These are phyloP conservation scores for Hippocampus guttulatus DNA, from an alignment of 2,113 vertebrate genomes.

Conservation along the genomic window DNA sequence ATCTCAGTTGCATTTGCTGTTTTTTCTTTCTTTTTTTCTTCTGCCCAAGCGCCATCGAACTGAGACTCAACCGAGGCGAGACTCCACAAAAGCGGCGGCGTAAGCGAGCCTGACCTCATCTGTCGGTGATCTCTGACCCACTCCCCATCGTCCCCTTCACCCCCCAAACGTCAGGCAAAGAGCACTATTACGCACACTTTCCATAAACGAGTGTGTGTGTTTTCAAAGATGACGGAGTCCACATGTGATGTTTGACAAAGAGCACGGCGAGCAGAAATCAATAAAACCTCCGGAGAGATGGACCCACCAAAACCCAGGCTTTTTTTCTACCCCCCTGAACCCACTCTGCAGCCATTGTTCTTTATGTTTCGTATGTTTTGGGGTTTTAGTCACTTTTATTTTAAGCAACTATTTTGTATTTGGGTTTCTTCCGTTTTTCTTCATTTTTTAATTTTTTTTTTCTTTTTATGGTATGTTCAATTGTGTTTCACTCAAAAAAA, in stretches of 20 bases:
- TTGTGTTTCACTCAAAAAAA: background rate
- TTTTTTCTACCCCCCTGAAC: background rate
- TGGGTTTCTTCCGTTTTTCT: conserved; percentile 12
- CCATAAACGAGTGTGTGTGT: conserved; percentile 81
- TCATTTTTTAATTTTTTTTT: conserved; percentile 12
- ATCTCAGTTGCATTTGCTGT: too few species aligned
- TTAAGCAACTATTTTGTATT: background rate
- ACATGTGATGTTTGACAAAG: conserved; percentile 99
- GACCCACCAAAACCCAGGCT: conserved; percentile 22
- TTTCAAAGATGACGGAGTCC: conserved; percentile 98
- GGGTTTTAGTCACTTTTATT: background rate
- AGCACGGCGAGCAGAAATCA: conserved; percentile 94
- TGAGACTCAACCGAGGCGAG: too few species aligned
- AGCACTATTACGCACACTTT: conserved; percentile 25
- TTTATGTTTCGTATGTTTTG: too few species aligned
- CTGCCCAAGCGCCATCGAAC: too few species aligned
- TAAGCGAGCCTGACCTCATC: conserved; percentile 42
- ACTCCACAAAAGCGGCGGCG: conserved; percentile 31
- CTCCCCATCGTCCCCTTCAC: background rate
- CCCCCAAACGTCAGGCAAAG: conserved; percentile 42
- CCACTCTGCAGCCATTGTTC: conserved; percentile 8
- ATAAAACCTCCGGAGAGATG: conserved; percentile 79
- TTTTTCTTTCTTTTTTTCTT: too few species aligned
- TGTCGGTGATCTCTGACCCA: conserved; percentile 53
- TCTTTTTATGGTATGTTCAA: too few species aligned